Evolutionary conservation across 2,888 invertebrate species (phyloP).

Genomic region (Camptogramma bilineatum): DNA sequence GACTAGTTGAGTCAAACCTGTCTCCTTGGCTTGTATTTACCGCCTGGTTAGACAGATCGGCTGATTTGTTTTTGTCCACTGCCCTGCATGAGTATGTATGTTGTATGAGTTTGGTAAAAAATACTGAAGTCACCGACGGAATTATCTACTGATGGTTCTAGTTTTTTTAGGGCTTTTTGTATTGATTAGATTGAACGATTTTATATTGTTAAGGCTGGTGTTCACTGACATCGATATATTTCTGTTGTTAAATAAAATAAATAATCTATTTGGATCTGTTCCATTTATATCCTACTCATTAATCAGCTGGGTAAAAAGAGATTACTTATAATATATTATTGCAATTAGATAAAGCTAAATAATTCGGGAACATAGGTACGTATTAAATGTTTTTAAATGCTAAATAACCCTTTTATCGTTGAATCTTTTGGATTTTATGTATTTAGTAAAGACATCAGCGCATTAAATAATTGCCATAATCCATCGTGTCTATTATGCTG

Average conservation of each 20-base stretch:
- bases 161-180: conserved; percentile 5
- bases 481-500: conserved; percentile 44
- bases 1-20: conserved; percentile 41
- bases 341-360: too few relatives aligned
- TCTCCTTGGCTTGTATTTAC: conserved; percentile 40
- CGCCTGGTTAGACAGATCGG: conserved; percentile 45
- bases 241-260: too few relatives aligned
- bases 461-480: conserved; percentile 23
- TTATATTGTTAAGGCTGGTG: background rate
- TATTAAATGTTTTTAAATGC: too few relatives aligned
- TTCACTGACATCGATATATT: background rate
- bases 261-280: too few relatives aligned
- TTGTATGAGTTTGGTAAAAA: conserved; percentile 16
- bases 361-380: too few relatives aligned
- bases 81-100: conserved; percentile 1
- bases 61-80: conserved; percentile 47
- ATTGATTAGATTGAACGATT: background rate
- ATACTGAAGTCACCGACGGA: conserved; percentile 30
- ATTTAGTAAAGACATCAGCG: background rate
- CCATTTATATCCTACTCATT: too few relatives aligned
- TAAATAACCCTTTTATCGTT: background rate
- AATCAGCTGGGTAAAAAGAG: too few relatives aligned
- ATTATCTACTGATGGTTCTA: conserved; percentile 8
- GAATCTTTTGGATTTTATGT: background rate
- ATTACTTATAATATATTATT: too few relatives aligned